Evolutionary conservation across 2,888 invertebrate species (phyloP).

Genomic region (Alloscopus bannaensis): DNA sequence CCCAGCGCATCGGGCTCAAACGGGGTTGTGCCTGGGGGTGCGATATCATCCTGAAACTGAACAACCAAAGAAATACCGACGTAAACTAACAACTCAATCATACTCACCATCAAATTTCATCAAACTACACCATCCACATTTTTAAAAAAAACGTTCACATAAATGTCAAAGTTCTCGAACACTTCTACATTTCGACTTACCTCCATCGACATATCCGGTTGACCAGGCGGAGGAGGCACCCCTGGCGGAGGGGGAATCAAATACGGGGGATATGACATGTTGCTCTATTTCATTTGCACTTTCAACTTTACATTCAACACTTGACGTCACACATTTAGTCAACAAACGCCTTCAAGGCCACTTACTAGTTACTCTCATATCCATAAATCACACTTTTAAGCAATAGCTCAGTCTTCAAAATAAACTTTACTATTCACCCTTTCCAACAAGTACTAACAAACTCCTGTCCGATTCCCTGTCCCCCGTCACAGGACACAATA

Average conservation of each 20-base stretch:
- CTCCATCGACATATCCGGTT: conserved; percentile 25
- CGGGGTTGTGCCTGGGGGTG: conserved; percentile 65
- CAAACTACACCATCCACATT: too few relatives aligned
- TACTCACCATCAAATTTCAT: neutral
- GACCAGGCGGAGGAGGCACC: conserved; percentile 63
- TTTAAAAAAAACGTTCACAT: too few relatives aligned
- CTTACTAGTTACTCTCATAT: too few relatives aligned
- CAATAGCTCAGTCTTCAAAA: too few relatives aligned
- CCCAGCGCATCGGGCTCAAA: conserved; percentile 66
- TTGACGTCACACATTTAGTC: neutral
- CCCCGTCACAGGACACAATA: too few relatives aligned
- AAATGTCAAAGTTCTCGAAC: too few relatives aligned
- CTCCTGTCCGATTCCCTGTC: too few relatives aligned
- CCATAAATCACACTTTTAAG: too few relatives aligned
- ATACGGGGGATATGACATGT: conserved; percentile 61
- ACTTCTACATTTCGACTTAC: neutral
- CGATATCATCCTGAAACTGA: conserved; percentile 53
- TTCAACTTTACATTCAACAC: neutral
- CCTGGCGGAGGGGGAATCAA: conserved; percentile 65
- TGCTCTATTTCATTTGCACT: too few relatives aligned
- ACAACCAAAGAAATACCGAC: neutral
- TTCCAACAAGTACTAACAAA: neutral
- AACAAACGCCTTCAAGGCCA: too few relatives aligned
- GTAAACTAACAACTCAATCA: neutral
- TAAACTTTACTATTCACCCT: neutral